Evolutionary conservation across 2,797 vertebrate genomes (phyloP), one percentile per base, ranked within the genome.

Genomic region (Pagetopsis macropterus): DNA sequence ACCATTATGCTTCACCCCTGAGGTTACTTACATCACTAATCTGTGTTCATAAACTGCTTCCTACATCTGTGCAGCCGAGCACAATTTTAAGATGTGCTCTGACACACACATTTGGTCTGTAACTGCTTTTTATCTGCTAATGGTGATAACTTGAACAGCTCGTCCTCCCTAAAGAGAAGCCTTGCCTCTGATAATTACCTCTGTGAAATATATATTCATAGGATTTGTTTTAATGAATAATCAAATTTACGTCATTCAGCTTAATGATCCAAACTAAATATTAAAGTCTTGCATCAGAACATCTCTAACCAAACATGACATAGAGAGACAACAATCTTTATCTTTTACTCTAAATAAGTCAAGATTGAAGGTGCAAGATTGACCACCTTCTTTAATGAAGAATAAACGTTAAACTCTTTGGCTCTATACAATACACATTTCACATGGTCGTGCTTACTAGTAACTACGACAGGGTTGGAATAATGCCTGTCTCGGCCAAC

Each of bases 111-210:
- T 77, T 67, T 75, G 63, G 31, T 67, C 44, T 67, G 40, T 59
- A 65, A 45, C 52, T 63, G 27, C 58, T 77, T 69, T 82, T 87
- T 85, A 82, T 76, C 72, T 76, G 27, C 70, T 85, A 73, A 82
- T 79, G 41, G 27, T 48, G 31, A 68, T 72, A 61, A 66, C 23
- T 66, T 55, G n/a, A 60, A 73, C 66, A 50, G 33, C 68, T 76
- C 60, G 4, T n/a, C 48, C 43, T 81, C 27, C 57, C 75, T 9
- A 3, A 27, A 57, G 62, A 74, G 55, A 50, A n/a, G n/a, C 45
- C 8, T 31, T 3, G 6, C 15, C 19, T 46, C 50, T 62, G 59
- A 71, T 57, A 1, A 67, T 72, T 73, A 65, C 11, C 41, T 68
- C 23, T 23, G 4, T 60, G 33, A 52, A 67, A 72, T 57, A 43